Evolutionary conservation across 2,797 vertebrate genomes (phyloP).

Genomic region (Lophotriccus pileatus): DNA sequence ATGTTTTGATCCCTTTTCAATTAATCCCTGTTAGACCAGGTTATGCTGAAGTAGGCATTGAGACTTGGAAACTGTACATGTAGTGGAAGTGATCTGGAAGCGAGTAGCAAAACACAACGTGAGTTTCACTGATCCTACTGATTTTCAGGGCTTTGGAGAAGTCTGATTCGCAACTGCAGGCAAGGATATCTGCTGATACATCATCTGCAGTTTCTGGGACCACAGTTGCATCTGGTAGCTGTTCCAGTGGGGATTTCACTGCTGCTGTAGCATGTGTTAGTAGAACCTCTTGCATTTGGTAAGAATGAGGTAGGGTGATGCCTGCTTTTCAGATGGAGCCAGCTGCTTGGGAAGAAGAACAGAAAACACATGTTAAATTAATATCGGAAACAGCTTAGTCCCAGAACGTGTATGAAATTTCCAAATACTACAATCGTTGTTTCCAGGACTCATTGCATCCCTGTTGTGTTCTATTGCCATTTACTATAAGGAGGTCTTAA

Average conservation of each 20-base stretch:
- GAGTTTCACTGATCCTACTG: not conserved
- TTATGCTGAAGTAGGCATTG: not conserved
- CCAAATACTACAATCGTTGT: not conserved
- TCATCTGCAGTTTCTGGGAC: not conserved
- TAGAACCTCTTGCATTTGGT: not conserved
- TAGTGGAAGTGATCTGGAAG: not conserved
- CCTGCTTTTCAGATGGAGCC: not conserved
- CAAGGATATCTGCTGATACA: not conserved
- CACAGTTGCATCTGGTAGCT: not conserved
- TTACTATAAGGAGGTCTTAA: not conserved
- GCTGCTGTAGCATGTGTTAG: not conserved
- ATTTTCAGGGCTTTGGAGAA: not conserved
- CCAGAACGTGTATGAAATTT: rapidly evolving
- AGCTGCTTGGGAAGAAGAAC: not conserved
- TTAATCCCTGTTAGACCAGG: not conserved
- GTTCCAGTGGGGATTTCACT: not conserved
- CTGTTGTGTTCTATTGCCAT: not conserved
- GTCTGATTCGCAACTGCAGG: not conserved
- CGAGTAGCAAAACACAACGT: not conserved
- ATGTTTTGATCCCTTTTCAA: not conserved
- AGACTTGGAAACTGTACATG: not conserved
- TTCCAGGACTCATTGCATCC: not conserved
- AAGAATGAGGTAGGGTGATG: not conserved
- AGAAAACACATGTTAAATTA: not conserved
- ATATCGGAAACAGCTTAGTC: not conserved